Conservation (phyloP, 2,888 invertebrate species). For the Sinelater perroti region DNA sequence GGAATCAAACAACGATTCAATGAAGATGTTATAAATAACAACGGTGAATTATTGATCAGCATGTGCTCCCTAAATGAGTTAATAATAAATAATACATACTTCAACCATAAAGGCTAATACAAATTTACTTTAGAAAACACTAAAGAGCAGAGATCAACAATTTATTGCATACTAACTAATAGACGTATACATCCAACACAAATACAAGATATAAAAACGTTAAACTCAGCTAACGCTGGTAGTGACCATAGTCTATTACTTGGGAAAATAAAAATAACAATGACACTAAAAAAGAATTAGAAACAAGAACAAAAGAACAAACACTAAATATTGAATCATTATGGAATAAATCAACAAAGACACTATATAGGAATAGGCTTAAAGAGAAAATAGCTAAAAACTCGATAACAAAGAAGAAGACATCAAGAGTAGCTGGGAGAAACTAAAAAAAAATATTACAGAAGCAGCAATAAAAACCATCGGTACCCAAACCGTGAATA, state of each 20-base stretch:
- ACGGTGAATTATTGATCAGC: no score
- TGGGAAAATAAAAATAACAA: conserved; percentile 3
- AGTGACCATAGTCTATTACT: neutral
- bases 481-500: neutral
- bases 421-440: neutral
- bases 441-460: neutral
- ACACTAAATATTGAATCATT: neutral
- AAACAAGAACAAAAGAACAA: neutral
- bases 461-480: neutral
- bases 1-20: no score
- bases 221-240: neutral
- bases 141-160: no score
- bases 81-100: no score
- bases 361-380: neutral
- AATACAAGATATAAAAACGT: neutral
- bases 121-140: no score
- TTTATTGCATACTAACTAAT: neutral
- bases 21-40: no score
- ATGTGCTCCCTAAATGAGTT: no score
- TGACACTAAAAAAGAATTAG: neutral
- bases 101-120: no score
- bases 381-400: neutral
- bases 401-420: neutral
- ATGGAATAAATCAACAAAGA: neutral
- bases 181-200: neutral